These are phyloP conservation scores for Psittacula derbiana DNA, from an alignment of 2,797 vertebrate species.

Conservation along the genomic window DNA sequence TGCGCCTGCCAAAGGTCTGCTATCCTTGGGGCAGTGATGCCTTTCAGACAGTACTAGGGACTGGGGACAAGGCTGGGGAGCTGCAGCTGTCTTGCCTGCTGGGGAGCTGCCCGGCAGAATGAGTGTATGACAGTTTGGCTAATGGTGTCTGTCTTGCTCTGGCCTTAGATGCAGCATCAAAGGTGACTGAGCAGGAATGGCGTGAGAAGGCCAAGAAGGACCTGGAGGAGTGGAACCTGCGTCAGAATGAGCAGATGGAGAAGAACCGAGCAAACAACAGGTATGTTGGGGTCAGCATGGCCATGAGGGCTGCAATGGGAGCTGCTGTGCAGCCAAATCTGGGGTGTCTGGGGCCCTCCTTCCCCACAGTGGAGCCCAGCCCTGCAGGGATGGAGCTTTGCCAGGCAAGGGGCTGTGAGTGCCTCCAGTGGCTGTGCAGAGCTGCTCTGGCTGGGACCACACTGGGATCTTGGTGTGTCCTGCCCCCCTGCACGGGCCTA, in stretches of 20 bases:
- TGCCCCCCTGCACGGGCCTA: fast-evolving
- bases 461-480: not conserved
- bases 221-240: slow-evolving; percentile 96
- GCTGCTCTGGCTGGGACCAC: not conserved
- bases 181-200: slow-evolving; percentile 92
- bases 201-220: slow-evolving; percentile 95
- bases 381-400: not conserved
- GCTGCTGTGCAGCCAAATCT: not conserved
- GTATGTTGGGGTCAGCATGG: slow-evolving; percentile 44
- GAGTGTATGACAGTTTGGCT: not conserved
- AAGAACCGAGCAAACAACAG: slow-evolving; percentile 97
- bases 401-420: not conserved
- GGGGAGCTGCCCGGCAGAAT: not conserved
- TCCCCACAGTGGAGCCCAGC: not conserved
- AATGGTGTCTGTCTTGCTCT: not conserved
- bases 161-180: slow-evolving; percentile 88
- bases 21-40: not conserved
- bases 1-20: not conserved
- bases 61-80: not conserved
- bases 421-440: not conserved
- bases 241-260: slow-evolving; percentile 96
- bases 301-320: not conserved
- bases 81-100: not conserved
- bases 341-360: not conserved
- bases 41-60: not conserved